Percentiles rank a stretch among this genome's conserved stretches.
Evolutionary conservation across 2,113 vertebrate genomes (phyloP).

Genomic region (Romanogobio albipinnatus): DNA sequence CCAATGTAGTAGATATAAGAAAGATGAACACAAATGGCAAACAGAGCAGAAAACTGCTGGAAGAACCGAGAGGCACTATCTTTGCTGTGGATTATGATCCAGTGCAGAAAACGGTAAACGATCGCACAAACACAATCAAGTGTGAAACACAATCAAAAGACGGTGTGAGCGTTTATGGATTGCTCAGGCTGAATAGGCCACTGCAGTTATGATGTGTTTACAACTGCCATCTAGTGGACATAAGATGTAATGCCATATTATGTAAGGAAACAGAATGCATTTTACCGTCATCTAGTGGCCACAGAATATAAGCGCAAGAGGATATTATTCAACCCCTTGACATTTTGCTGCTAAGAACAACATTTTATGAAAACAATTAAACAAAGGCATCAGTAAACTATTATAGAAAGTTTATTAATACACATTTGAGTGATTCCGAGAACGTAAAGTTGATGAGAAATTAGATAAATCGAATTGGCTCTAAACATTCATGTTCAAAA

Average conservation of each 20-base stretch:
- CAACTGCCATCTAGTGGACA: slow-evolving; percentile 30
- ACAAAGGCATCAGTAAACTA: no score
- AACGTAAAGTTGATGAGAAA: no score
- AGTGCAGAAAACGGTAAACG: slow-evolving; percentile 83
- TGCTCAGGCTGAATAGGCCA: background rate
- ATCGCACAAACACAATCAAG: slow-evolving; percentile 31
- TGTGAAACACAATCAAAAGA: no score
- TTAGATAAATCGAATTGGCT: no score
- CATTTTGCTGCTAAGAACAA: no score
- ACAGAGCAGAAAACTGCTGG: slow-evolving; percentile 76
- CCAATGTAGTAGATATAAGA: slow-evolving; percentile 83
- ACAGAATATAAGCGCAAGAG: background rate
- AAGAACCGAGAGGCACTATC: slow-evolving; percentile 83
- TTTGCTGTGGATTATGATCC: slow-evolving; percentile 91
- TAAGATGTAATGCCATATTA: background rate
- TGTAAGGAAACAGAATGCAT: background rate
- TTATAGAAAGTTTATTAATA: no score
- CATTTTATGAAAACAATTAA: no score
- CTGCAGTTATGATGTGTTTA: background rate
- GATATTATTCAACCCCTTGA: no score
- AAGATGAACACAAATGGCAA: slow-evolving; percentile 82
- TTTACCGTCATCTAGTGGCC: slow-evolving; percentile 11
- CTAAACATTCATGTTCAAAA: no score
- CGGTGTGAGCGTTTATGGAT: background rate
- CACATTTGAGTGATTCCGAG: no score